These are phyloP conservation scores for Eulemur coronatus DNA, from an alignment of 2,797 vertebrate species.

Conservation along the genomic window DNA sequence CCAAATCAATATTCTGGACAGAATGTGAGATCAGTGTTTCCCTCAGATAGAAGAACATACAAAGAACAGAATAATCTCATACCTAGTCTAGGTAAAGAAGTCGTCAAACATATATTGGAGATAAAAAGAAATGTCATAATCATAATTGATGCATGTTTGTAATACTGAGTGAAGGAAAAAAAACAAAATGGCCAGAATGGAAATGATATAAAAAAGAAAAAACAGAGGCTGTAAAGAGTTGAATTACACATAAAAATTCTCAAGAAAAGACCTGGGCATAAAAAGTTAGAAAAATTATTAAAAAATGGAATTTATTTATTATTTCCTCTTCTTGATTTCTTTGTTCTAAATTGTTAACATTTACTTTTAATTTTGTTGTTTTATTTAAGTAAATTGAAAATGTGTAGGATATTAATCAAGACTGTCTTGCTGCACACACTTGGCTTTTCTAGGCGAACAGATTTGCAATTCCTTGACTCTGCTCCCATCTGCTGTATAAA, in stretches of 20 bases:
- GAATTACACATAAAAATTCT: not conserved
- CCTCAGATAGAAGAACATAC: not conserved
- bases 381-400: not conserved
- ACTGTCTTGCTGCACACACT: not conserved
- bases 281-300: not conserved
- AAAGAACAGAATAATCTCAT: not conserved
- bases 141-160: not conserved
- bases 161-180: not conserved
- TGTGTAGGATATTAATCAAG: not conserved
- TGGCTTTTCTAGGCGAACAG: not conserved
- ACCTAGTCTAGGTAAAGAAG: not conserved
- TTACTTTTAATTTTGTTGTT: not conserved
- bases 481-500: not conserved
- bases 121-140: not conserved
- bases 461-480: not conserved
- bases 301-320: not conserved
- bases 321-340: not conserved
- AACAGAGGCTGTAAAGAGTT: not conserved
- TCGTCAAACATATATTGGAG: not conserved
- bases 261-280: not conserved
- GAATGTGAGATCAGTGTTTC: rapidly evolving
- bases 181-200: not conserved
- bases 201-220: not conserved
- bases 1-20: not conserved
- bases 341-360: not conserved